phyloP scores from a whole-genome alignment of 1,140 invertebrate genomes.

The Calephelis nemesis region DNA sequence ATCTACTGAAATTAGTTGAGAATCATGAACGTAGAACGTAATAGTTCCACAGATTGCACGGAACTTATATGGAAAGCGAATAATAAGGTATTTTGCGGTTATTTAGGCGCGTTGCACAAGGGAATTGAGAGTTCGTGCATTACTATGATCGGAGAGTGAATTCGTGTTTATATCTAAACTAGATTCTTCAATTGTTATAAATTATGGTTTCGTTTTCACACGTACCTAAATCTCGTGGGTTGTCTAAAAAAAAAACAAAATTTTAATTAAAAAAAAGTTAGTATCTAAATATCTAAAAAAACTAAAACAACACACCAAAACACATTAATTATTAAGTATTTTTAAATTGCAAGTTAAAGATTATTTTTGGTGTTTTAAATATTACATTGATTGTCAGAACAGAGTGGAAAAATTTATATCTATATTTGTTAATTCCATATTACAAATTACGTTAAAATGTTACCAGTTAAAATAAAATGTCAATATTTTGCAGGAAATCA shows the following conservation, averaged over 20 bases:
- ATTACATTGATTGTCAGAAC: no score
- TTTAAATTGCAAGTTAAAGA: no score
- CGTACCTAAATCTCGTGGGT: no score
- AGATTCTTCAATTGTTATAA: slow-evolving; percentile 62
- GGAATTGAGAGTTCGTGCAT: slow-evolving; percentile 73
- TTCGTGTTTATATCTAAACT: slow-evolving; percentile 51
- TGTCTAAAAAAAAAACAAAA: no score
- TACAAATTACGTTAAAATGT: no score
- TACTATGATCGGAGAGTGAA: slow-evolving; percentile 49
- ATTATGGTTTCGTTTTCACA: slow-evolving; percentile 48
- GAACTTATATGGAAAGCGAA: slow-evolving; percentile 74
- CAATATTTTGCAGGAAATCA: no score
- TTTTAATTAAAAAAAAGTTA: no score
- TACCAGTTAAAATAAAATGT: no score
- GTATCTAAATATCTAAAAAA: slow-evolving; percentile 52
- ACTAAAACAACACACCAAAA: not conserved
- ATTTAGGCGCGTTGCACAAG: slow-evolving; percentile 71
- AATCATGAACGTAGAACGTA: slow-evolving; percentile 57
- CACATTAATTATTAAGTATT: not conserved
- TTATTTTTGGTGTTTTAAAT: no score
- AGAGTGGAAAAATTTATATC: no score
- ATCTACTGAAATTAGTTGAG: slow-evolving; percentile 62
- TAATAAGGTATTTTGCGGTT: slow-evolving; percentile 77
- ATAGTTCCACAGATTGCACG: slow-evolving; percentile 63
- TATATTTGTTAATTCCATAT: no score